Conservation (phyloP, 2,888 invertebrate genomes). For the Omphaloscelis lunosa region DNA sequence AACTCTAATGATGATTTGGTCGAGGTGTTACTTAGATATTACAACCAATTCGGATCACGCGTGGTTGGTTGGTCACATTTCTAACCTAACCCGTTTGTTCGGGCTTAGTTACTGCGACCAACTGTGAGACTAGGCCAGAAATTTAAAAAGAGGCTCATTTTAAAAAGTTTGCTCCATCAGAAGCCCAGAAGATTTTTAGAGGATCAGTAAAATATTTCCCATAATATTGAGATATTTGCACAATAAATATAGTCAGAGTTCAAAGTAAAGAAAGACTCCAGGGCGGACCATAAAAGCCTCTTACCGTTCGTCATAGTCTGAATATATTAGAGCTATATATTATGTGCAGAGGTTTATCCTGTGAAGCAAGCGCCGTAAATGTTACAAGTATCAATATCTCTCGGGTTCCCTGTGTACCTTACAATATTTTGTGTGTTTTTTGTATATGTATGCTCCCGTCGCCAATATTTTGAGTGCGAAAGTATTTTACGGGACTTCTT, state of each 20-base stretch:
- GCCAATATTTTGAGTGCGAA: conserved; percentile 58
- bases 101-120: no score
- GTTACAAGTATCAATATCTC: conserved; percentile 67
- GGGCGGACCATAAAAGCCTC: conserved; percentile 69
- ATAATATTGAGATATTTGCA: conserved; percentile 38
- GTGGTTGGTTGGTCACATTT: no score
- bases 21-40: no score
- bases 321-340: conserved; percentile 75
- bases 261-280: conserved; percentile 69
- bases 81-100: no score
- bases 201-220: no score
- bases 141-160: no score
- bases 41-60: no score
- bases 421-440: conserved; percentile 67
- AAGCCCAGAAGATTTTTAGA: no score
- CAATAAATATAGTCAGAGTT: conserved; percentile 41
- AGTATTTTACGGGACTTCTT: conserved; percentile 56
- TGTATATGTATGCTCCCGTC: conserved; percentile 56
- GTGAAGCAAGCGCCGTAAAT: conserved; percentile 66
- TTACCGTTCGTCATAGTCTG: conserved; percentile 76
- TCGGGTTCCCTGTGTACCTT: conserved; percentile 59
- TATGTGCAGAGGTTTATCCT: conserved; percentile 63
- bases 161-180: no score
- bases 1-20: no score
- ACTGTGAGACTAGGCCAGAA: no score